A percentile compares a stretch with the other conserved stretches of the same genome.
These are phyloP conservation scores for Silurus meridionalis DNA, from an alignment of 2,113 vertebrate genomes.

Conservation along the genomic window DNA sequence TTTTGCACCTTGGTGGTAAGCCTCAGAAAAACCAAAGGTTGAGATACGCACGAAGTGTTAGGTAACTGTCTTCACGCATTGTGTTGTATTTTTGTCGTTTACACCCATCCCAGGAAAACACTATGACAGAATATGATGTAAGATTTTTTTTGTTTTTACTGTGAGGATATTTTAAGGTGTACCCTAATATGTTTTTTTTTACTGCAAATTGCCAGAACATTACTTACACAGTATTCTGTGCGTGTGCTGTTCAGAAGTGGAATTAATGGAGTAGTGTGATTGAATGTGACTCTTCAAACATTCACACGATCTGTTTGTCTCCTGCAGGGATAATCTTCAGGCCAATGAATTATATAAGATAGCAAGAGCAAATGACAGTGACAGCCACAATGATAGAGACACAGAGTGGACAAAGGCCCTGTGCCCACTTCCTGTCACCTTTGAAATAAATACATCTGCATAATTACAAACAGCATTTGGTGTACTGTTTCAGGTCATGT, in stretches of 20 bases:
- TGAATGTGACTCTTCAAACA: slow-evolving; percentile 41
- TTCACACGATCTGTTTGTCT: background rate
- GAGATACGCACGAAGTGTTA: background rate
- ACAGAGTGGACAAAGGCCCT: slow-evolving; percentile 8
- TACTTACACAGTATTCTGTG: background rate
- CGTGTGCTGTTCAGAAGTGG: background rate
- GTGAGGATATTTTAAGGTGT: slow-evolving; percentile 1
- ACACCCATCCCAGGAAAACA: background rate
- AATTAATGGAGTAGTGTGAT: slow-evolving; percentile 40
- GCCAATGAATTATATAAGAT: slow-evolving; percentile 6
- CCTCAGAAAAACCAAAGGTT: slow-evolving; percentile 3
- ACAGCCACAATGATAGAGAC: background rate
- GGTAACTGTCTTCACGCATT: background rate
- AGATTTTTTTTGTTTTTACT: background rate
- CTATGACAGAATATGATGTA: slow-evolving; percentile 2
- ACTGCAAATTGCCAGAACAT: background rate
- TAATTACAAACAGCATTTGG: background rate
- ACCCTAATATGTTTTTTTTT: background rate
- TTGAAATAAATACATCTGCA: background rate
- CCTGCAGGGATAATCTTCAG: slow-evolving; percentile 3
- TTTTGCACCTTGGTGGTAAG: slow-evolving; percentile 3
- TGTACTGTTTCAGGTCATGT: background rate
- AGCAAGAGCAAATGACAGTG: background rate
- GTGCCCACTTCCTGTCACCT: background rate
- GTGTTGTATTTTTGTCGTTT: background rate